Percentiles rank a stretch among this genome's conserved stretches.
Conservation (phyloP, 2,888 invertebrate genomes). For the Flexamia atlantica region DNA sequence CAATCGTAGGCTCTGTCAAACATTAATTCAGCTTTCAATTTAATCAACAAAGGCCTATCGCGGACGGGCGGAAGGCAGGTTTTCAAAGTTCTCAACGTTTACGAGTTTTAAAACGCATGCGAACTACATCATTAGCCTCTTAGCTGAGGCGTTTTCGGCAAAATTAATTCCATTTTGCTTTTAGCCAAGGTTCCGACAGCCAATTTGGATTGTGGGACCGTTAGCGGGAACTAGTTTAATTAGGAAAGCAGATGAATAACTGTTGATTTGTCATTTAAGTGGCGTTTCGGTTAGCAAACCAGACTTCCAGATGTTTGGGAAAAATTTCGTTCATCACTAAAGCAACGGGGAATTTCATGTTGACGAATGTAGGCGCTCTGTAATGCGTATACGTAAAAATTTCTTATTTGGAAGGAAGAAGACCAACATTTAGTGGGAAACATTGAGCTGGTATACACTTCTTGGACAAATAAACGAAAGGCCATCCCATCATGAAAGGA, state of each 20-base stretch:
- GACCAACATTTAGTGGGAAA: no score
- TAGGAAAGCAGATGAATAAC: background rate
- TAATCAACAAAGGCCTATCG: background rate
- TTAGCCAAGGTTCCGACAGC: background rate
- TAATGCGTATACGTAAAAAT: no score
- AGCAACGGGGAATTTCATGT: no score
- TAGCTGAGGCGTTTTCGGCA: background rate
- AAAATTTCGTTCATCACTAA: background rate
- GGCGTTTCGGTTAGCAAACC: background rate
- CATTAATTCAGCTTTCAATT: background rate
- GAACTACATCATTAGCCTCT: slow-evolving; percentile 19
- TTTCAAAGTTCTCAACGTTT: background rate
- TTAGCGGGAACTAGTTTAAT: background rate
- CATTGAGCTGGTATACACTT: no score
- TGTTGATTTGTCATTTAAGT: slow-evolving; percentile 18
- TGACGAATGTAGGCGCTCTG: no score
- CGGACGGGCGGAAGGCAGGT: background rate
- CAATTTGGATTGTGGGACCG: background rate
- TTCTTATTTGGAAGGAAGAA: no score
- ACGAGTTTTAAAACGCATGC: slow-evolving; percentile 20
- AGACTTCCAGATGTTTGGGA: background rate
- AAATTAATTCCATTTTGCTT: background rate
- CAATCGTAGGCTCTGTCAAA: background rate
- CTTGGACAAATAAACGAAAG: no score
- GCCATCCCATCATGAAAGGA: no score